Evolutionary conservation across 2,113 vertebrate genomes (phyloP).

Genomic region (Microcebus lehilahytsara): DNA sequence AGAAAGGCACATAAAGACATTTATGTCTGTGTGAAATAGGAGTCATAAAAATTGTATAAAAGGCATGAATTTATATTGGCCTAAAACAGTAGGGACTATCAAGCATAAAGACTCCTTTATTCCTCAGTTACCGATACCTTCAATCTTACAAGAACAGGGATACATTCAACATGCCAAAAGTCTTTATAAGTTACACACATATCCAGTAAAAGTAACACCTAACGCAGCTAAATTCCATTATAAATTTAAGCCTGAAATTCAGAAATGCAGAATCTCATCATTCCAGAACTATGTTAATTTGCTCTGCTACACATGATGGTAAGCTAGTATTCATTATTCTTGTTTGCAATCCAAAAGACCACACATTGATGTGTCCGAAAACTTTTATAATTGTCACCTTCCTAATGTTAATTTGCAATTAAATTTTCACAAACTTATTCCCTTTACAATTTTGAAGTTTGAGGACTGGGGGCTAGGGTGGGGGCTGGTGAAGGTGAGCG

Average conservation of each 20-base stretch:
- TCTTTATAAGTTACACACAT: no score
- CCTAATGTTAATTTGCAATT: not conserved
- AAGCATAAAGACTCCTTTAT: not conserved
- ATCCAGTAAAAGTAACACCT: not conserved
- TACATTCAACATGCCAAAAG: not conserved
- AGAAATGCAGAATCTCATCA: not conserved
- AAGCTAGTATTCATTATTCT: not conserved
- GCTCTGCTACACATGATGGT: not conserved
- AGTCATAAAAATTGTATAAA: not conserved
- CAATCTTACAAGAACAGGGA: not conserved
- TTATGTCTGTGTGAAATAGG: not conserved
- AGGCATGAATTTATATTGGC: not conserved
- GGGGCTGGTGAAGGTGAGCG: accelerated
- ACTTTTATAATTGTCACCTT: not conserved
- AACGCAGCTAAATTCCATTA: not conserved
- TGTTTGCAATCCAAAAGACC: not conserved
- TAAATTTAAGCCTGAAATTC: not conserved
- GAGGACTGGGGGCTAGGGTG: not conserved
- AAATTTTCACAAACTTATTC: not conserved
- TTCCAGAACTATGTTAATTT: not conserved
- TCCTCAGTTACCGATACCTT: not conserved
- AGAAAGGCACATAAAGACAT: not conserved
- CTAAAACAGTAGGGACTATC: not conserved
- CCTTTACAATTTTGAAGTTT: not conserved
- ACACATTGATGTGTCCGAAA: not conserved